A percentile compares a stretch with the other conserved stretches of the same genome.
Conservation (phyloP, 1,140 invertebrate genomes). For the Armadillidium nasatum region DNA sequence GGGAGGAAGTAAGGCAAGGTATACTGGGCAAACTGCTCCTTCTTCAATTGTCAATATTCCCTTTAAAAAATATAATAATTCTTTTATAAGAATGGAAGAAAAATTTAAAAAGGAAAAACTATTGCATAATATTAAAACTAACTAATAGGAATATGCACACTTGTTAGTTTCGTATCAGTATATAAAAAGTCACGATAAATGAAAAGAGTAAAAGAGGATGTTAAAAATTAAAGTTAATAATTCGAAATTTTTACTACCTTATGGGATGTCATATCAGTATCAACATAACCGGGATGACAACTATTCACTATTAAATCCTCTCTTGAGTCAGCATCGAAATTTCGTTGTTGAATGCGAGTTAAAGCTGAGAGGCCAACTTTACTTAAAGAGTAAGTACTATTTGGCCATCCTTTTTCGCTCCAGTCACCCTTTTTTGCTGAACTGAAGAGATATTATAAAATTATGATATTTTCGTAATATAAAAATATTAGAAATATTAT, state of each 20-base stretch:
- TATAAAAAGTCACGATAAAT: too few species aligned
- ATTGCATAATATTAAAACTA: too few species aligned
- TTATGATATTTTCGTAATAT: too few species aligned
- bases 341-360: constrained; percentile 60
- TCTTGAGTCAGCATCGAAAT: constrained; percentile 54
- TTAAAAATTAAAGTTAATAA: neutral
- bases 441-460: neutral
- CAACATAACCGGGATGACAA: constrained; percentile 58
- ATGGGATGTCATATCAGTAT: constrained; percentile 67
- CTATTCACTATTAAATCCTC: constrained; percentile 62
- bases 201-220: neutral
- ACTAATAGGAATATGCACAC: too few species aligned
- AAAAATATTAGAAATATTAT: too few species aligned
- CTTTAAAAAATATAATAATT: too few species aligned
- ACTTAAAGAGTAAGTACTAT: constrained; percentile 61
- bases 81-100: too few species aligned
- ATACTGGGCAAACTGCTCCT: constrained; percentile 55
- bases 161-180: too few species aligned
- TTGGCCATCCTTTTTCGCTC: constrained; percentile 58
- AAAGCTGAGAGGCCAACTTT: constrained; percentile 63
- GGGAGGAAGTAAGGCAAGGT: constrained; percentile 53
- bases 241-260: constrained; percentile 52
- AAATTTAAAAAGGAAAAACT: too few species aligned
- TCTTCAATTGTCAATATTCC: constrained; percentile 50
- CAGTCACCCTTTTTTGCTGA: constrained; percentile 54